Conservation (phyloP, 2,888 invertebrate species). For the Lycia hirtaria region DNA sequence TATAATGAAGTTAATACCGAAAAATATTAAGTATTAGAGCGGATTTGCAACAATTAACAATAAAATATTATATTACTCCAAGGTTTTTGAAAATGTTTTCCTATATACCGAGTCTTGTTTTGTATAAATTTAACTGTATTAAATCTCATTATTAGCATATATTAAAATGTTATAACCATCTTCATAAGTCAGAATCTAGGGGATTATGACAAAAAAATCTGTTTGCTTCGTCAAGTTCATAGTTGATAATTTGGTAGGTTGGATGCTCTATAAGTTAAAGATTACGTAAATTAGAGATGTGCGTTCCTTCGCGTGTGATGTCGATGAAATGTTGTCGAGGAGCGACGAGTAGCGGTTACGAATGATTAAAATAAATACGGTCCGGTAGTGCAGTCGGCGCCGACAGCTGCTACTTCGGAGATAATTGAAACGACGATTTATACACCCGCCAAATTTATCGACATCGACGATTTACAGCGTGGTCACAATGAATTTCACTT, state of each 20-base stretch:
- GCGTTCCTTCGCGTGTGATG: conserved; percentile 21
- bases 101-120: neutral
- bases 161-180: conserved; percentile 17
- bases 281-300: conserved; percentile 13
- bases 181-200: conserved; percentile 19
- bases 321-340: conserved; percentile 8
- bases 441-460: conserved; percentile 82
- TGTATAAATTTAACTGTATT: conserved; percentile 15
- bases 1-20: conserved; percentile 15
- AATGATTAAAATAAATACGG: conserved; percentile 82
- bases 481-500: conserved; percentile 49
- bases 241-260: conserved; percentile 9
- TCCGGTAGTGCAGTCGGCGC: conserved; percentile 66
- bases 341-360: conserved; percentile 58
- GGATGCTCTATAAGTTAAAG: conserved; percentile 15
- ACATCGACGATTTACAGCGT: conserved; percentile 73
- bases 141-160: conserved; percentile 20
- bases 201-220: conserved; percentile 21
- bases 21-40: conserved; percentile 5
- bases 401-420: conserved; percentile 78
- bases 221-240: neutral
- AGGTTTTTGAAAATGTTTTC: neutral
- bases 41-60: conserved; percentile 27
- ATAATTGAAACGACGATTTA: conserved; percentile 84
- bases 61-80: conserved; percentile 18